A percentile compares a stretch with the other conserved stretches of the same genome.
Evolutionary conservation across 2,797 vertebrate genomes (phyloP).

Genomic region (Ficedula albicollis): DNA sequence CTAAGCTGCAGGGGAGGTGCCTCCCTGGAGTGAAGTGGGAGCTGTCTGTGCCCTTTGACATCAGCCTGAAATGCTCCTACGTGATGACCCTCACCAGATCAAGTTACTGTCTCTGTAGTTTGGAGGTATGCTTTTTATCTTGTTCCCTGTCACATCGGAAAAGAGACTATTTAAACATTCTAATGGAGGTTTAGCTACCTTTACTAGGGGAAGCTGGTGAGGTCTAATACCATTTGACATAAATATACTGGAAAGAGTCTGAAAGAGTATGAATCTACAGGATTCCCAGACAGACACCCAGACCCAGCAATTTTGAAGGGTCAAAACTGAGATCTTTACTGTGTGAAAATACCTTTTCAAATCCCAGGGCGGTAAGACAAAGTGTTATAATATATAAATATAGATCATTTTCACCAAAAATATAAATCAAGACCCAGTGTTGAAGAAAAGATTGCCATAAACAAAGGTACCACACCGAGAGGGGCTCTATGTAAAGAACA

Average conservation of each 20-base stretch:
- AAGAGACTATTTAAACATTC: neutral
- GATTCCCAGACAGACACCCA: neutral
- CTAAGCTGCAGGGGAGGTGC: neutral
- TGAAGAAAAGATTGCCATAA: neutral
- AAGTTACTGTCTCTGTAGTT: neutral
- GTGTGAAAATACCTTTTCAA: neutral
- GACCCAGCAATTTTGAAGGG: neutral
- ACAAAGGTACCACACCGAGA: neutral
- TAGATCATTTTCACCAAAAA: neutral
- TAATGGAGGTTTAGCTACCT: neutral
- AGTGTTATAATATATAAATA: neutral
- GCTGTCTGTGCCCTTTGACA: neutral
- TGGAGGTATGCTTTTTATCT: neutral
- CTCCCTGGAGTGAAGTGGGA: neutral
- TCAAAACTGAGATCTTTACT: neutral
- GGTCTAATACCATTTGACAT: neutral
- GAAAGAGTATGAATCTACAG: neutral
- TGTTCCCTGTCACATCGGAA: neutral
- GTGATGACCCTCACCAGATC: neutral
- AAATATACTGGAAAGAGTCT: neutral
- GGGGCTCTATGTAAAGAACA: neutral
- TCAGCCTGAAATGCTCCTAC: neutral
- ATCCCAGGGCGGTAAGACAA: neutral
- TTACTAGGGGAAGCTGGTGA: neutral
- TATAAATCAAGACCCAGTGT: neutral